Evolutionary conservation across 2,797 vertebrate genomes (phyloP).

Genomic region (Notolabrus celidotus): DNA sequence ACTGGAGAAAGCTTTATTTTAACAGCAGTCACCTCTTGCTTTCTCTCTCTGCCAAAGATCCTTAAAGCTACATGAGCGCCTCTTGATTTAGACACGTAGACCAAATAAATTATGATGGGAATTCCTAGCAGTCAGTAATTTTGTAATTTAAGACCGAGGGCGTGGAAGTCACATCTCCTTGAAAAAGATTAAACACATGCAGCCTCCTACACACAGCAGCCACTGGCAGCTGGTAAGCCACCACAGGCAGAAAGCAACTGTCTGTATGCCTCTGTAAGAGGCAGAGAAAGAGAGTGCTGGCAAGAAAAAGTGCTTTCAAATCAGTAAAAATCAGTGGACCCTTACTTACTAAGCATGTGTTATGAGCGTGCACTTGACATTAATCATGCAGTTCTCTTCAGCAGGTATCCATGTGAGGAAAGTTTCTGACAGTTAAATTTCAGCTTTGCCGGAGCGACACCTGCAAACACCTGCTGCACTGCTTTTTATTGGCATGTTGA

Average conservation of each 20-base stretch:
- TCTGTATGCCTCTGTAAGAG: slow-evolving; percentile 45
- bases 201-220: slow-evolving; percentile 36
- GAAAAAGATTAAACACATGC: slow-evolving; percentile 68
- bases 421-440: slow-evolving; percentile 48
- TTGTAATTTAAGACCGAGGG: slow-evolving; percentile 70
- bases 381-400: slow-evolving; percentile 41
- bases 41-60: slow-evolving; percentile 23
- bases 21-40: slow-evolving; percentile 37
- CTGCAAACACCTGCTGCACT: slow-evolving; percentile 53
- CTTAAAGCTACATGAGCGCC: slow-evolving; percentile 24
- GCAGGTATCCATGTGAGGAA: slow-evolving; percentile 20
- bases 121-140: slow-evolving; percentile 69
- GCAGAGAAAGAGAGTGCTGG: not conserved
- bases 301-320: slow-evolving; percentile 49
- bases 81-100: slow-evolving; percentile 49
- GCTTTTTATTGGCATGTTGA: slow-evolving; percentile 19
- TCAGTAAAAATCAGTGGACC: slow-evolving; percentile 19
- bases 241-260: slow-evolving; percentile 54
- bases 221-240: slow-evolving; percentile 38
- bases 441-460: slow-evolving; percentile 30
- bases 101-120: slow-evolving; percentile 58
- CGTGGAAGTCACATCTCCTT: slow-evolving; percentile 59
- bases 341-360: slow-evolving; percentile 29
- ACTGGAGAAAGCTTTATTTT: slow-evolving; percentile 28
- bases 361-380: slow-evolving; percentile 33